Evolutionary conservation across 2,797 vertebrate genomes (phyloP).

Genomic region (Brachymystax lenok): DNA sequence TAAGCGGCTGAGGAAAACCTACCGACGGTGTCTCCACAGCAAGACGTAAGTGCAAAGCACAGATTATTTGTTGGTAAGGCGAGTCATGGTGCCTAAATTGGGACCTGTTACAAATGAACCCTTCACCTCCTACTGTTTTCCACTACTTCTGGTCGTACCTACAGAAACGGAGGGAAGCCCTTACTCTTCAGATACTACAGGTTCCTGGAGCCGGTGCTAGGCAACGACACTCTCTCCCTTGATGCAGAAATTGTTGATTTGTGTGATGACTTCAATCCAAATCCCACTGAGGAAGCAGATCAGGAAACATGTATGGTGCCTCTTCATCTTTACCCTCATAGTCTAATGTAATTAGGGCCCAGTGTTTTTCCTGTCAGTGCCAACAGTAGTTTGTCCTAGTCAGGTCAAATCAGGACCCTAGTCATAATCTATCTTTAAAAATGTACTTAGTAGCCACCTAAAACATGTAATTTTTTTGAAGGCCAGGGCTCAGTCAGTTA

Average conservation of each 20-base stretch:
- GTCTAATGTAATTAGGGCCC: background rate
- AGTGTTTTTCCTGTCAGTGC: background rate
- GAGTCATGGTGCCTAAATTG: background rate
- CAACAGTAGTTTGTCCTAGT: too few relatives aligned
- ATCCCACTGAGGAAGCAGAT: conserved; percentile 47
- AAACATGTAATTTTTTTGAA: conserved; percentile 31
- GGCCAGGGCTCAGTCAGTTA: conserved; percentile 60
- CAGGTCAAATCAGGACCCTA: background rate
- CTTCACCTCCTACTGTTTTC: background rate
- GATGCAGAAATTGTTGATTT: conserved; percentile 27
- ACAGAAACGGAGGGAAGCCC: conserved; percentile 60
- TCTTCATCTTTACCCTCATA: background rate
- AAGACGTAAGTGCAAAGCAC: conserved; percentile 44
- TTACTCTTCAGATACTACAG: conserved; percentile 63
- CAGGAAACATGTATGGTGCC: conserved; percentile 25
- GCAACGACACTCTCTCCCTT: conserved; percentile 32
- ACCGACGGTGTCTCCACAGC: conserved; percentile 65
- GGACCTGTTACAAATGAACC: background rate
- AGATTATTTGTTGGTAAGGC: background rate
- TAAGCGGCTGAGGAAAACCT: conserved; percentile 70
- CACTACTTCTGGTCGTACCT: background rate
- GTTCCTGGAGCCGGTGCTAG: conserved; percentile 68
- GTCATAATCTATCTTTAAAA: too few relatives aligned
- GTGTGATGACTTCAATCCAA: conserved; percentile 25
- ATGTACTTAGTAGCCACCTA: too few relatives aligned